Evolutionary conservation across 2,888 invertebrate genomes (phyloP), one percentile per base, ranked within the genome.

Genomic region (Pandemis cinnamomeana): DNA sequence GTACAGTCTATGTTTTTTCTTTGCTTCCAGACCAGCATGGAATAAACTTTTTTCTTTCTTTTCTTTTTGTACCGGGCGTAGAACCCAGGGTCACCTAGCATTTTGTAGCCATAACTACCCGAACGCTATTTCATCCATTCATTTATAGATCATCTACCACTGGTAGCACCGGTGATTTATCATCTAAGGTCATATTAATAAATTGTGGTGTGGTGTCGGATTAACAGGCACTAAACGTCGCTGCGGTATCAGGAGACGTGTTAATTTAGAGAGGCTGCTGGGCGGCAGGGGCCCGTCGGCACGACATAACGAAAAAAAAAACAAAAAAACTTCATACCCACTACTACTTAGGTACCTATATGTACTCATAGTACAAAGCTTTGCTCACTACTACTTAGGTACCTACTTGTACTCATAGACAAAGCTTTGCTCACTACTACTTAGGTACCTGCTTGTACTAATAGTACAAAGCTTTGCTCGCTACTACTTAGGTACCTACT

Each of bases 171-270:
- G 71, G 67, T 77, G 80, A 87, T 89, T 83, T 83, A 87, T 89
- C 89, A 87, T 83, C 80, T 71, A 76, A 76, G 69, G 77, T 78
- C 79, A 82, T 80, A 80, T 80, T 83, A 86, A 90, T 89, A 89
- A 87, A 89, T 89, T 85, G 84, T 75, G 77, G 77, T 80, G 80
- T 75, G 81, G 84, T 86, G 84, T 89, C 86, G 84, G 88, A 88
- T 89, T 89, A 89, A 87, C 88, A 87, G 82, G 80, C 84, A 79
- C 84, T 86, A 84, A 89, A 83, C 78, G 82, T 81, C 67, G 67
- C 63, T 15, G 7, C 66, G 67, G 62, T 73, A 73, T 73, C 73
- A 60, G 64, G 55, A 44, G 68, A 77, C 71, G 76, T 77, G 77
- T 77, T 77, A 77, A 77, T 77, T 76, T 75, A 69, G 62, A 62